Evolutionary conservation across 2,888 invertebrate species (phyloP).

Genomic region (Synergus japonicus): DNA sequence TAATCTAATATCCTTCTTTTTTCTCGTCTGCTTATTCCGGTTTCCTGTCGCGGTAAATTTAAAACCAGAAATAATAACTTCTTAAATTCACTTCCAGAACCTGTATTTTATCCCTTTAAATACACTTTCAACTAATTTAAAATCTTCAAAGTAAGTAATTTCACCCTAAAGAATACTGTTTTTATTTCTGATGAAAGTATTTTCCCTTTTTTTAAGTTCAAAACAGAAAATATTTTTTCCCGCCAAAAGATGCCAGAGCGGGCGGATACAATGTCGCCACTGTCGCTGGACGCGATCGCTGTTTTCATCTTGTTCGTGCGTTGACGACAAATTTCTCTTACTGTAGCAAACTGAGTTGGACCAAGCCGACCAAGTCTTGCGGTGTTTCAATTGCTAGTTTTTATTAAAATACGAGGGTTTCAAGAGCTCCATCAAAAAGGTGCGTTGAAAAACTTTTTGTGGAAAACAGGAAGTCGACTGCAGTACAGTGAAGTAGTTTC

Average conservation of each 20-base stretch:
- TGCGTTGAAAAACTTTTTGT: conserved; percentile 48
- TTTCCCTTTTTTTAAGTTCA: neutral
- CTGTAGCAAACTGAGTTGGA: conserved; percentile 18
- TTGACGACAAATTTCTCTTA: conserved; percentile 48
- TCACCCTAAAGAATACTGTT: neutral
- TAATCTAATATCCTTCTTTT: neutral
- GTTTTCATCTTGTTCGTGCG: conserved; percentile 53
- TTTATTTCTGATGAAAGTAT: neutral
- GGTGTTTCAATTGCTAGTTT: conserved; percentile 42
- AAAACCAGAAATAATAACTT: neutral
- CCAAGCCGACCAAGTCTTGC: conserved; percentile 40
- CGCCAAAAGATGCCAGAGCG: conserved; percentile 50
- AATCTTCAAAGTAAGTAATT: neutral
- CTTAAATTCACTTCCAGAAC: neutral
- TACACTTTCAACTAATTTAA: neutral
- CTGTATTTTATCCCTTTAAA: neutral
- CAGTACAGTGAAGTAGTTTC: conserved; percentile 45
- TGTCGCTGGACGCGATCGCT: conserved; percentile 51
- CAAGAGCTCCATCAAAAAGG: neutral
- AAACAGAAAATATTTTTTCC: conserved; percentile 24
- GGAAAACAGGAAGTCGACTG: conserved; percentile 50
- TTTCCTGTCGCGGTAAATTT: conserved; percentile 16
- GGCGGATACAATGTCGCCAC: conserved; percentile 47
- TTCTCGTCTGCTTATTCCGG: conserved; percentile 27
- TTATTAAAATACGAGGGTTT: neutral